Percentiles rank a stretch among this genome's conserved stretches.
Evolutionary conservation across 2,888 invertebrate species (phyloP).

Genomic region (Pogonocherus hispidulus): DNA sequence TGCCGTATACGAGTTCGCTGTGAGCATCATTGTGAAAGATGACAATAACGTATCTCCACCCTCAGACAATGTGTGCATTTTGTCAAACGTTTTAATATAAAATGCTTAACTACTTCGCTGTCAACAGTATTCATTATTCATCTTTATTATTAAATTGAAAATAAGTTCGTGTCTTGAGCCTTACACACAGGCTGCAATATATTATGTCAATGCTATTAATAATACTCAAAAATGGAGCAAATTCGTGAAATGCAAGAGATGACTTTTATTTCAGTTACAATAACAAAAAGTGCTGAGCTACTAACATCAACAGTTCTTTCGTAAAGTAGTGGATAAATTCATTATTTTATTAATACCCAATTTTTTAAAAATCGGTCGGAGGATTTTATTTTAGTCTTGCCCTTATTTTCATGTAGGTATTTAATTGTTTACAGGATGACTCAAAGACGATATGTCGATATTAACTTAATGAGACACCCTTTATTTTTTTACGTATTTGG

Average conservation of each 20-base stretch:
- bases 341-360: no score
- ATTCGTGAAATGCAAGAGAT: not conserved
- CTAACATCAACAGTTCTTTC: no score
- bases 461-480: no score
- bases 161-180: not conserved
- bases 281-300: no score
- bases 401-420: no score
- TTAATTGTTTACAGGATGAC: no score
- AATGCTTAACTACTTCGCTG: conserved; percentile 57
- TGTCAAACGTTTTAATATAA: conserved; percentile 64
- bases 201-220: not conserved
- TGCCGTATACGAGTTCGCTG: conserved; percentile 50
- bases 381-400: no score
- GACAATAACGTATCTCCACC: conserved; percentile 62
- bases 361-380: no score
- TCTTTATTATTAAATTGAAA: conserved; percentile 38
- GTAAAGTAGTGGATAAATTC: no score
- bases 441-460: no score
- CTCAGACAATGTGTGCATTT: conserved; percentile 63
- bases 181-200: not conserved
- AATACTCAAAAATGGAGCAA: not conserved
- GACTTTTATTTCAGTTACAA: not conserved
- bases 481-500: no score
- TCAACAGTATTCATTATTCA: conserved; percentile 52
- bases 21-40: conserved; percentile 56